Evolutionary conservation across 2,797 vertebrate genomes (phyloP), one percentile per base, ranked within the genome.

Genomic region (Pipistrellus pipistrellus): DNA sequence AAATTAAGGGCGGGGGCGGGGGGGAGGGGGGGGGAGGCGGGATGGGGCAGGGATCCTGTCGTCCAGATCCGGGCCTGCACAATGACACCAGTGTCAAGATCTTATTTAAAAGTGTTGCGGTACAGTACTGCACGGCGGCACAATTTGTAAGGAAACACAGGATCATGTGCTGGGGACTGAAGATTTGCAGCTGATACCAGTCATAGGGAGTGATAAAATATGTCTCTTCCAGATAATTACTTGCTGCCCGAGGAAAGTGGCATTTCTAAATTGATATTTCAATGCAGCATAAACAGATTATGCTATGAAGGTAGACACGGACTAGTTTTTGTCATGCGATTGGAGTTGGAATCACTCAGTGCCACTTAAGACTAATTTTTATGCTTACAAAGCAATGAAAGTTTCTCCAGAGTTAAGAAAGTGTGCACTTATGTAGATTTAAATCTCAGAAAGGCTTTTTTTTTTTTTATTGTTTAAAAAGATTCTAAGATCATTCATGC

Each of bases 51-150:
- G 97, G 41, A 90, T 95, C 81, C 95, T 97, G 85, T 59, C 44
- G 18, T 95, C 95, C 86, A 97, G 96, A 96, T 94, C 32, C 0
- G 0, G 97, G 2, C 6, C 88, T 93, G 95, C 88, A 97, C 94
- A 96, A 94, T 82, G 95, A 96, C 95, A 96, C 44, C 69, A 88
- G 93, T 97, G 95, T 97, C 97, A 97, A 92, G 93, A 97, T 97
- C 97, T 97, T 98, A 97, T 97, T 98, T 98, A 97, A 97, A 97
- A 97, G 92, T 95, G 89, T 89, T 96, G 97, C 96, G 91, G 93
- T 87, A 83, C 30, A 95, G 91, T 69, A 82, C 53, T 91, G 85
- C 76, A 95, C 62, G 55, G 95, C 94, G 59, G 94, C 71, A 96
- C 83, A n/a, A 95, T 97, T 97, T 97, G 88, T 97, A 97, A 96